These are phyloP conservation scores for Nasua narica DNA, from an alignment of 2,797 vertebrate genomes.

Conservation along the genomic window DNA sequence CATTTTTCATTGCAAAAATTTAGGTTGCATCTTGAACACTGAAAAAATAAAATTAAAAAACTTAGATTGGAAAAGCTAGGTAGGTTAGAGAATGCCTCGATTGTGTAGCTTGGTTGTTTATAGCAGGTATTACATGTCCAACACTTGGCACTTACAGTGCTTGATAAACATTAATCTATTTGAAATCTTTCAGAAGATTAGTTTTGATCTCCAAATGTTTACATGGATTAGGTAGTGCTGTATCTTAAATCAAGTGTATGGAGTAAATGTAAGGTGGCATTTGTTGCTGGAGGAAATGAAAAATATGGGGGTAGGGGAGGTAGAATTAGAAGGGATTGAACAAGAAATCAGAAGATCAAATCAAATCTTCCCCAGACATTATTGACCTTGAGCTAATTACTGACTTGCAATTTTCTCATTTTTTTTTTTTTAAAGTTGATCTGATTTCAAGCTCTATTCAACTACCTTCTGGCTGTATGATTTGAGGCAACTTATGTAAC, in stretches of 20 bases:
- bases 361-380: not conserved
- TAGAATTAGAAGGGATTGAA: not conserved
- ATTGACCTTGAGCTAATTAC: not conserved
- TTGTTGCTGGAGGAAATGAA: not conserved
- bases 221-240: not conserved
- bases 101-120: not conserved
- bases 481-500: not conserved
- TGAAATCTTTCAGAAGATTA: constrained; percentile 35
- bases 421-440: not conserved
- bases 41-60: not conserved
- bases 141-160: not conserved
- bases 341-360: not conserved
- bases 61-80: not conserved
- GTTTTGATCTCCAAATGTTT: constrained; percentile 49
- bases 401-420: not conserved
- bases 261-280: not conserved
- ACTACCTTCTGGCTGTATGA: not conserved
- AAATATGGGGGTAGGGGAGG: too few relatives aligned
- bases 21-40: not conserved
- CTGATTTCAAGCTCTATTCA: not conserved
- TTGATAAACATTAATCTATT: constrained; percentile 42
- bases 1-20: not conserved
- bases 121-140: not conserved
- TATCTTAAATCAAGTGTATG: not conserved
- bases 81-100: not conserved